Evolutionary conservation across 2,797 vertebrate species (phyloP).

Genomic region (Hephaestus fuliginosus): DNA sequence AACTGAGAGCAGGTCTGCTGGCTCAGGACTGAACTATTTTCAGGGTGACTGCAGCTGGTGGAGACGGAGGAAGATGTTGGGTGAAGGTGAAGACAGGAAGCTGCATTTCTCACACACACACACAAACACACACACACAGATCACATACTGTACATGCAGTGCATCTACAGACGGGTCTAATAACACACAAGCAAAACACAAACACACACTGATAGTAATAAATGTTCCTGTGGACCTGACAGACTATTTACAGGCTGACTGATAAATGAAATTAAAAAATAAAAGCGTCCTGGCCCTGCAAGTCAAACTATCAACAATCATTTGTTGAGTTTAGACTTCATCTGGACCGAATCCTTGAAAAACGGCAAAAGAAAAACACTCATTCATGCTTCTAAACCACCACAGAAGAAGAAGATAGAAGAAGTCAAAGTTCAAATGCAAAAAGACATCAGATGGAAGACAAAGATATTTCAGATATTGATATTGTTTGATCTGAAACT

Average conservation of each 20-base stretch:
- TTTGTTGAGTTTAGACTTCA: neutral
- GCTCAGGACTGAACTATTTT: slow-evolving; percentile 3
- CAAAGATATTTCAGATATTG: too few species aligned
- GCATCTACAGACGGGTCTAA: neutral
- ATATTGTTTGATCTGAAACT: too few species aligned
- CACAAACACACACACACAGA: slow-evolving; percentile 6
- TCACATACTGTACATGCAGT: slow-evolving; percentile 28
- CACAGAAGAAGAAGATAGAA: neutral
- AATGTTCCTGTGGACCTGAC: neutral
- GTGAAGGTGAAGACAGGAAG: slow-evolving; percentile 33
- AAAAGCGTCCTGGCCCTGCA: neutral
- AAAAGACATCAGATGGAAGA: too few species aligned
- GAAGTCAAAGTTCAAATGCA: too few species aligned
- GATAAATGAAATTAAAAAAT: too few species aligned
- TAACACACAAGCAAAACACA: slow-evolving; percentile 2
- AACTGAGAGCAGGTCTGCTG: neutral
- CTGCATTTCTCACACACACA: slow-evolving; percentile 16
- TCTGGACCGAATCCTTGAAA: neutral
- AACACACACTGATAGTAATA: neutral
- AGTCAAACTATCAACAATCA: neutral
- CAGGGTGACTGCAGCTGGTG: neutral
- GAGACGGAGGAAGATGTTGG: slow-evolving; percentile 33
- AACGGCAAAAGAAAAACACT: neutral
- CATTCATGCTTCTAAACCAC: neutral
- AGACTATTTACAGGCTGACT: neutral